Conservation (phyloP, 2,113 vertebrate species). For the Lophura nycthemera region DNA sequence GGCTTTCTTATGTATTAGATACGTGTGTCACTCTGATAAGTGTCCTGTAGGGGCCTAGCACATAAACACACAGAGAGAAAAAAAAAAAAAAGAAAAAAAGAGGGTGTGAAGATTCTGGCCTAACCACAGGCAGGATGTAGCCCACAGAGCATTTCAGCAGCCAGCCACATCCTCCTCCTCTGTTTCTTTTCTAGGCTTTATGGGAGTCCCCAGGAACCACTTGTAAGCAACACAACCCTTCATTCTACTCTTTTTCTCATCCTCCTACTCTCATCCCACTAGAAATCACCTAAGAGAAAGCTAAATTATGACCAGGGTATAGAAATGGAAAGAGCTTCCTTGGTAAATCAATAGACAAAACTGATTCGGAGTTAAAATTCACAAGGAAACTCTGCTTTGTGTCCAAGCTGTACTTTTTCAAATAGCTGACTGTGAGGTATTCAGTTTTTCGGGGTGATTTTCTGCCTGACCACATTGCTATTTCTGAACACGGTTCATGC, state of each 20-base stretch:
- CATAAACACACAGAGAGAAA: background rate
- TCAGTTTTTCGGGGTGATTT: background rate
- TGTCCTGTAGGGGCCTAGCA: background rate
- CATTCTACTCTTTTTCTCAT: background rate
- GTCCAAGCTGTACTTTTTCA: background rate
- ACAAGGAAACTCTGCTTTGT: background rate
- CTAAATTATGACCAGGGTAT: background rate
- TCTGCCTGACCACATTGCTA: background rate
- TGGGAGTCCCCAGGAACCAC: conserved; percentile 49
- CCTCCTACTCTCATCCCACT: background rate
- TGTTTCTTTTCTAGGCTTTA: conserved; percentile 46
- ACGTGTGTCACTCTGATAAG: background rate
- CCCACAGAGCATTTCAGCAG: conserved; percentile 32
- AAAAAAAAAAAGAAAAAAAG: background rate
- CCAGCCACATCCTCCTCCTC: conserved; percentile 65
- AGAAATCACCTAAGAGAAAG: background rate
- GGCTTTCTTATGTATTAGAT: background rate
- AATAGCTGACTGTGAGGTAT: background rate
- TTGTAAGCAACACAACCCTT: background rate
- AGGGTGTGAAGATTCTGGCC: conserved; percentile 29
- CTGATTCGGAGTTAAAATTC: background rate
- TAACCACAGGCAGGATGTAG: conserved; percentile 56
- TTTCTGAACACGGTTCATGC: background rate
- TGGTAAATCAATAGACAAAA: background rate
- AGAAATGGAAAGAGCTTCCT: background rate